phyloP scores from a whole-genome alignment of 1,140 invertebrate genomes.

The Saccostrea echinata region DNA sequence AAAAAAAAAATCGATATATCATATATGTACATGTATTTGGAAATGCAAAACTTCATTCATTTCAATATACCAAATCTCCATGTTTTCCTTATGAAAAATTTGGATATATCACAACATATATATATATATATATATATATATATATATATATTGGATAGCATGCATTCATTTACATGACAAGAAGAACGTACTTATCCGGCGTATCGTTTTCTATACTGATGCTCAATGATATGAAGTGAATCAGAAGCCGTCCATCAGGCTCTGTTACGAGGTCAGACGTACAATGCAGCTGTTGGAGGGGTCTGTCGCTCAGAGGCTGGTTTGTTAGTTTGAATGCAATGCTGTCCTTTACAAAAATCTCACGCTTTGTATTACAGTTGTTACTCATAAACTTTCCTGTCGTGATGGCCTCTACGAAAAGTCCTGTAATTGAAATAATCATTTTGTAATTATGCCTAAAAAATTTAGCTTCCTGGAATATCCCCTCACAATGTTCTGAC shows the following conservation, averaged over 20 bases:
- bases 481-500: no score
- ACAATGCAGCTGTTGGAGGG: conserved; percentile 32
- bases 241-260: background rate
- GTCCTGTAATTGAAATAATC: conserved; percentile 10
- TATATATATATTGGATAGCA: background rate
- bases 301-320: conserved; percentile 43
- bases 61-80: no score
- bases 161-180: background rate
- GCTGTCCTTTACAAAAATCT: conserved; percentile 53
- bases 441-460: no score
- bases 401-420: conserved; percentile 20
- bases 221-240: conserved; percentile 54
- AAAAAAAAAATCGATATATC: background rate
- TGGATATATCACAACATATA: no score
- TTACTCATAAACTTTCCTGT: conserved; percentile 48
- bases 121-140: no score
- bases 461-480: no score
- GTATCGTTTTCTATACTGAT: conserved; percentile 48
- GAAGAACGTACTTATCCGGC: conserved; percentile 51
- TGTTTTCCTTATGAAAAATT: no score
- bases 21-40: background rate
- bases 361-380: conserved; percentile 16
- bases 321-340: conserved; percentile 55
- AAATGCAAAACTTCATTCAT: background rate
- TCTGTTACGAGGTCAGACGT: conserved; percentile 46